A percentile compares a stretch with the other conserved stretches of the same genome.
These are phyloP conservation scores for Patella caerulea DNA, from an alignment of 2,888 invertebrate genomes.

Conservation along the genomic window DNA sequence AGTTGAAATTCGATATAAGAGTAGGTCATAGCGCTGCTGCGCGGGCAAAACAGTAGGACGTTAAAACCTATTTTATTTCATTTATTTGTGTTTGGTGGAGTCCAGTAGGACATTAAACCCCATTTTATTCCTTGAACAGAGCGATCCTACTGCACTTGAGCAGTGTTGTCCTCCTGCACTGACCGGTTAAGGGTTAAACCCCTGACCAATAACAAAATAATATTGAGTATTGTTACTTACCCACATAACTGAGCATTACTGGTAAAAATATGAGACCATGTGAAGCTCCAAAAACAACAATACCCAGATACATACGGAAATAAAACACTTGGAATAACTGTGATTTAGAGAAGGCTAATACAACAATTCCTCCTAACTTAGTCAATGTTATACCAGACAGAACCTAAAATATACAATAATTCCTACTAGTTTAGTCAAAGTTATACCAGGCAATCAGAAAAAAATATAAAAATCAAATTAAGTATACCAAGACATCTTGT, in stretches of 20 bases:
- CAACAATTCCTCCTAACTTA: slow-evolving; percentile 97
- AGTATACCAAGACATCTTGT: no score
- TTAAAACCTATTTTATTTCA: no score
- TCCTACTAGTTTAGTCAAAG: slow-evolving; percentile 97
- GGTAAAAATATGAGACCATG: slow-evolving; percentile 98
- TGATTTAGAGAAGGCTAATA: slow-evolving; percentile 96
- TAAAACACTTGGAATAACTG: slow-evolving; percentile 96
- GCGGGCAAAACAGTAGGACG: no score
- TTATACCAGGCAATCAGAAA: slow-evolving; percentile 86
- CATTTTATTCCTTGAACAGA: neutral
- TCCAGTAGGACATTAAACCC: neutral
- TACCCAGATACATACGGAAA: slow-evolving; percentile 97
- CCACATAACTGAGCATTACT: slow-evolving; percentile 95
- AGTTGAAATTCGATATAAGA: no score
- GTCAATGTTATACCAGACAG: slow-evolving; percentile 98
- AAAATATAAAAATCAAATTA: neutral
- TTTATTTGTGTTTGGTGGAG: no score
- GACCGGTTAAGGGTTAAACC: no score
- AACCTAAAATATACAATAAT: slow-evolving; percentile 88
- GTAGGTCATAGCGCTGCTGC: no score
- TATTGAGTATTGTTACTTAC: slow-evolving; percentile 70
- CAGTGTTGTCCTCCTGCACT: no score
- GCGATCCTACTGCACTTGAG: no score
- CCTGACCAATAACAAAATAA: neutral
- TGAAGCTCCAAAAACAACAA: slow-evolving; percentile 95